Conservation (phyloP, 1,140 invertebrate genomes). For the Amyelois transitella region DNA sequence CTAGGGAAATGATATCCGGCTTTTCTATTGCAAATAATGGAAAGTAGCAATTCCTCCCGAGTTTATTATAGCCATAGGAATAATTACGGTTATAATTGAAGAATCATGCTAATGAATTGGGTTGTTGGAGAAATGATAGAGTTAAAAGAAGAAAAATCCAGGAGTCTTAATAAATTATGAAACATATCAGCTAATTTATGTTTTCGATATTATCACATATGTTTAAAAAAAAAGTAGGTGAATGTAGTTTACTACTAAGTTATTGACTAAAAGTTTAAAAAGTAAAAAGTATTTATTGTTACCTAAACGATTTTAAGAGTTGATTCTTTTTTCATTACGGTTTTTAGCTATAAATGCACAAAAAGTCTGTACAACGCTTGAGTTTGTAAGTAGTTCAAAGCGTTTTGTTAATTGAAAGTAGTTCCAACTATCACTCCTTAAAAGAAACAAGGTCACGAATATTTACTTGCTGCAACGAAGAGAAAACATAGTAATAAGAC, state of each 20-base stretch:
- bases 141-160: too few relatives aligned
- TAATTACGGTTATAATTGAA: background rate
- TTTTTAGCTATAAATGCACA: too few relatives aligned
- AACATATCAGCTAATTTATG: too few relatives aligned
- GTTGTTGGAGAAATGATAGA: too few relatives aligned
- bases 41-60: conserved; percentile 2
- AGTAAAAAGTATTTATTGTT: too few relatives aligned
- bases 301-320: too few relatives aligned
- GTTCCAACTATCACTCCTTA: background rate
- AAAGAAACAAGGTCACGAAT: background rate
- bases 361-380: background rate
- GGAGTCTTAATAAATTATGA: too few relatives aligned
- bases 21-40: conserved; percentile 23
- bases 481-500: background rate
- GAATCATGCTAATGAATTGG: background rate
- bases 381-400: background rate
- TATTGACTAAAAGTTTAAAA: too few relatives aligned
- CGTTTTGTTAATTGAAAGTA: background rate
- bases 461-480: background rate
- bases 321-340: too few relatives aligned
- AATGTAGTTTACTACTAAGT: too few relatives aligned
- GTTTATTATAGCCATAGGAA: background rate
- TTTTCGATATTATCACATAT: too few relatives aligned
- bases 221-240: too few relatives aligned
- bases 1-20: conserved; percentile 10